Conservation (phyloP, 1,140 invertebrate species). For the Zaprionus davidi region DNA sequence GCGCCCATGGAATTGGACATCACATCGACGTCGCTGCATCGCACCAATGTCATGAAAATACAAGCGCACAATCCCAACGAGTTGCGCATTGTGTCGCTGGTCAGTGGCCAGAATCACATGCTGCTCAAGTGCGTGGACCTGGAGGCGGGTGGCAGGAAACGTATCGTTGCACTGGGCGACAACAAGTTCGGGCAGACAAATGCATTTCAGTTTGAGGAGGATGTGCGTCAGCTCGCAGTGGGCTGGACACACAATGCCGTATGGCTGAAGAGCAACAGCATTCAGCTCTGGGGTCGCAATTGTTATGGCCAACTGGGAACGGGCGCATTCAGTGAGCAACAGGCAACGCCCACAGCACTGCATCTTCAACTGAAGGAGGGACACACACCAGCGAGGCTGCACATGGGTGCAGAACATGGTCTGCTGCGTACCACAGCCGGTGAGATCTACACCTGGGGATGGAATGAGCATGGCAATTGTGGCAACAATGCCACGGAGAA, state of each 20-base stretch:
- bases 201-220: constrained; percentile 70
- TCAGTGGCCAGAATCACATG: constrained; percentile 91
- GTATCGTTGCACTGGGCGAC: constrained; percentile 89
- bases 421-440: constrained; percentile 86
- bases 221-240: constrained; percentile 85
- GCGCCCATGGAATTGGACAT: constrained; percentile 74
- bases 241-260: constrained; percentile 91
- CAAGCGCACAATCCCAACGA: constrained; percentile 62
- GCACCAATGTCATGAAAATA: constrained; percentile 70
- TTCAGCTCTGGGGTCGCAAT: constrained; percentile 92
- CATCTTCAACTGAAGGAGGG: constrained; percentile 50
- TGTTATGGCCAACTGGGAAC: constrained; percentile 90
- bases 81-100: constrained; percentile 59
- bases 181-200: constrained; percentile 89
- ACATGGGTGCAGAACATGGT: constrained; percentile 92
- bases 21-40: constrained; percentile 70
- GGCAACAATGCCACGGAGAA: constrained; percentile 89
- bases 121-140: constrained; percentile 85
- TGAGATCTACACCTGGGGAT: constrained; percentile 92
- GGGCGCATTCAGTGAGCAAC: constrained; percentile 51
- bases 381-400: constrained; percentile 84
- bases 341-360: constrained; percentile 58
- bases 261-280: constrained; percentile 86
- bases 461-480: constrained; percentile 96
- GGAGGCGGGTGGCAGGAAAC: constrained; percentile 45